These are phyloP conservation scores for Anoplius nigerrimus DNA, from an alignment of 2,888 invertebrate species.

Conservation along the genomic window DNA sequence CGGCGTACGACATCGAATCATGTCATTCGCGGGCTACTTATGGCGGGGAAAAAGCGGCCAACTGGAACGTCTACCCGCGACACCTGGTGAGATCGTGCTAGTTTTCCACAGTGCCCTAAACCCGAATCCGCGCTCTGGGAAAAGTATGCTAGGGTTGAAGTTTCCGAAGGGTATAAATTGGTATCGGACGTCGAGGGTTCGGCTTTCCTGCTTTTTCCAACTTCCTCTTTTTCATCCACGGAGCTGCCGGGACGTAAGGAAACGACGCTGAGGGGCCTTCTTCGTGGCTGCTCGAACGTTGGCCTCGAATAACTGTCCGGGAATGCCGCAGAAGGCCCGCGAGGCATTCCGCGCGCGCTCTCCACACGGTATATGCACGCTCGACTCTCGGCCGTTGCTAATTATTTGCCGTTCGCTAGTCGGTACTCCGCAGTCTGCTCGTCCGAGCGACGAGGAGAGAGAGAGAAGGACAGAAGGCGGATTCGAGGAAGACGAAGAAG, in stretches of 20 bases:
- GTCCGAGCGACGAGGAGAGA: not conserved
- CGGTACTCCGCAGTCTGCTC: not conserved
- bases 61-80: no score
- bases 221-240: constrained; percentile 5
- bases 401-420: constrained; percentile 40
- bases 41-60: no score
- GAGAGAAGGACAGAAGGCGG: not conserved
- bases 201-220: no score
- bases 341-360: constrained; percentile 52
- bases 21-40: no score
- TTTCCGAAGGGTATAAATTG: no score
- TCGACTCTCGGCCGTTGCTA: constrained; percentile 32
- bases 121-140: no score
- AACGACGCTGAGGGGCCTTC: no score
- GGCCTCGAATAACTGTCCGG: constrained; percentile 68
- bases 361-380: constrained; percentile 40
- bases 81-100: no score
- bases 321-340: constrained; percentile 56
- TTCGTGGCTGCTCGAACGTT: constrained; percentile 47
- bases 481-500: constrained; percentile 14
- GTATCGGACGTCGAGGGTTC: not conserved
- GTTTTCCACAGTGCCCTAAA: no score
- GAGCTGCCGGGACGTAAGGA: constrained; percentile 28
- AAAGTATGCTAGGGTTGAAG: no score
- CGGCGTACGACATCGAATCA: no score